phyloP scores from a whole-genome alignment of 2,888 invertebrate genomes.

The Drosophila meridionalis region DNA sequence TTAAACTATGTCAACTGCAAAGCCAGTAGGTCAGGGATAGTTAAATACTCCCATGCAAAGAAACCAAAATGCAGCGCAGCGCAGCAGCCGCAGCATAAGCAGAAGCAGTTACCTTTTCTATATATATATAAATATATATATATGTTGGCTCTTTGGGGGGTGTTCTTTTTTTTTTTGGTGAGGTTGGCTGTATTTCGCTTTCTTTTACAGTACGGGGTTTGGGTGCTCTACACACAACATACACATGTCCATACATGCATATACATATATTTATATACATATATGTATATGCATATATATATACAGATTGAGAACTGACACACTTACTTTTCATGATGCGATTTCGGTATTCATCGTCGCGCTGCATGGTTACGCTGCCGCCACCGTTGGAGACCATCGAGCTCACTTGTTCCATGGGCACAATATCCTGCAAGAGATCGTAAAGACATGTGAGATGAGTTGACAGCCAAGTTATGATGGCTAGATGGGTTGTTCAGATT shows the following conservation, averaged over 20 bases:
- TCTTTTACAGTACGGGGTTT: conserved; percentile 7
- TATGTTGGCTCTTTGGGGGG: conserved; percentile 46
- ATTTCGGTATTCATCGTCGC: conserved; percentile 85
- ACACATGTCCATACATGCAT: conserved; percentile 15
- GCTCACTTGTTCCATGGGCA: conserved; percentile 85
- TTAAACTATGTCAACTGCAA: conserved; percentile 73
- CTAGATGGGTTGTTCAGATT: no score
- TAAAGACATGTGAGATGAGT: background rate
- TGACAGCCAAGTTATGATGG: background rate
- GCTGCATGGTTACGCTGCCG: conserved; percentile 84
- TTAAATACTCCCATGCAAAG: conserved; percentile 41
- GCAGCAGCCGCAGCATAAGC: conserved; percentile 16
- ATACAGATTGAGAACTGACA: conserved; percentile 50
- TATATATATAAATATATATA: background rate
- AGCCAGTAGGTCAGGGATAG: conserved; percentile 78
- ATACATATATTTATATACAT: background rate
- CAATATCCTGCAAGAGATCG: conserved; percentile 82
- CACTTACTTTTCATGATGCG: conserved; percentile 85
- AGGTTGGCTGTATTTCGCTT: conserved; percentile 3
- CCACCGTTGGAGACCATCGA: conserved; percentile 84
- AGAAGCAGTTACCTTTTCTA: conserved; percentile 64
- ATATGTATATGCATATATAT: background rate
- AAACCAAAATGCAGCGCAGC: conserved; percentile 34
- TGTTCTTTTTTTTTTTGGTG: conserved; percentile 1
- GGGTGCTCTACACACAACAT: conserved; percentile 27